phyloP scores from a whole-genome alignment of 2,113 vertebrate species.

The Protobothrops mucrosquamatus region DNA sequence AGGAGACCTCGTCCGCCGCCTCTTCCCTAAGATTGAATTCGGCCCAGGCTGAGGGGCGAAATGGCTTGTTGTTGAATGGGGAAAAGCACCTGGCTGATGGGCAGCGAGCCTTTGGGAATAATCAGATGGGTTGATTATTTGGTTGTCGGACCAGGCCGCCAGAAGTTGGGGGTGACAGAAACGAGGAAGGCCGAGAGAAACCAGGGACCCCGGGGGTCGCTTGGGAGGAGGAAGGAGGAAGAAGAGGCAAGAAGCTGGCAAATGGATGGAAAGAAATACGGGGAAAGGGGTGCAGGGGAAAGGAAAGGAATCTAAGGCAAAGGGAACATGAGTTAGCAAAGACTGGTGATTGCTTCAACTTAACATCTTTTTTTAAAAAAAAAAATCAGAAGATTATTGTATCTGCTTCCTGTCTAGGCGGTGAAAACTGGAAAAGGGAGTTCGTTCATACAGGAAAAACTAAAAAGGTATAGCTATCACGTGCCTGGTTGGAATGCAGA shows the following conservation, averaged over 20 bases:
- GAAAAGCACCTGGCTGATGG: neutral
- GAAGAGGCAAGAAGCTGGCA: neutral
- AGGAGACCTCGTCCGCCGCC: too few species aligned
- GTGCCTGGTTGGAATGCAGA: neutral
- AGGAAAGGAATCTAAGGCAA: neutral
- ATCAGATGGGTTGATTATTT: neutral
- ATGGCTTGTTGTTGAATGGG: neutral
- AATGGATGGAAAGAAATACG: neutral
- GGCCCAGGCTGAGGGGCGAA: neutral
- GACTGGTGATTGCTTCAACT: neutral
- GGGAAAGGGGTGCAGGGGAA: neutral
- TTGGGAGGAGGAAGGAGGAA: neutral
- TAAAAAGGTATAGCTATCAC: neutral
- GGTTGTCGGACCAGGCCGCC: neutral
- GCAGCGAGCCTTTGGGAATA: neutral
- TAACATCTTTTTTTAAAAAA: neutral
- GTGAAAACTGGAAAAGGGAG: neutral
- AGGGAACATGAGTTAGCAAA: neutral
- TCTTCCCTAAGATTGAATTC: neutral
- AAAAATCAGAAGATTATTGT: neutral
- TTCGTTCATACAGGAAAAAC: neutral
- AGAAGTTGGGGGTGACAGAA: neutral
- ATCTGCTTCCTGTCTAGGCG: neutral
- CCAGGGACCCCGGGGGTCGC: neutral
- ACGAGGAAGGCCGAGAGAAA: neutral